These are phyloP conservation scores for Porites australiensis DNA, from an alignment of 64 coral and sea anemone genomes.

Conservation along the genomic window DNA sequence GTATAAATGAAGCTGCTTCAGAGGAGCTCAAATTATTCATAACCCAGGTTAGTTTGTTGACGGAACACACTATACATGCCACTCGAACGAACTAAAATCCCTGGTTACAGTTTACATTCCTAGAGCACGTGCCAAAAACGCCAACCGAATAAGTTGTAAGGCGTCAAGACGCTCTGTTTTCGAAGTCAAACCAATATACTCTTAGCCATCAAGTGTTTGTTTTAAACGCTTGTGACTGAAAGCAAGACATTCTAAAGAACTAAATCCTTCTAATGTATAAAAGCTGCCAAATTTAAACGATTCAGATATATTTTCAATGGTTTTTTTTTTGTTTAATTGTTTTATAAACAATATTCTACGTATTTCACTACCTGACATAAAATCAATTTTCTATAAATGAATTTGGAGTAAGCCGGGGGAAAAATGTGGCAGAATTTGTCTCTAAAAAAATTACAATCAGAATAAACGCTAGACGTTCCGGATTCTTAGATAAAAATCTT, in stretches of 20 bases:
- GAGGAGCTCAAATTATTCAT: slow-evolving; percentile 36
- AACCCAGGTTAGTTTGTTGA: slow-evolving; percentile 22
- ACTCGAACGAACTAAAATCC: slow-evolving; percentile 16
- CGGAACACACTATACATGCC: slow-evolving; percentile 19
- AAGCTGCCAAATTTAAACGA: too few species aligned
- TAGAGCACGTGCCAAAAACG: slow-evolving; percentile 3
- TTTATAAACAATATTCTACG: too few species aligned
- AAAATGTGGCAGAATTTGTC: too few species aligned
- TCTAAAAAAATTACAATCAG: too few species aligned
- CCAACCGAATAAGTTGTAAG: not conserved
- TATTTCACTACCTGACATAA: too few species aligned
- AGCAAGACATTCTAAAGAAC: not conserved
- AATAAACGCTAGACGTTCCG: too few species aligned
- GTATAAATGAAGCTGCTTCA: slow-evolving; percentile 6
- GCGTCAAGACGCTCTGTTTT: not conserved
- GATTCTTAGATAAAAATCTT: too few species aligned
- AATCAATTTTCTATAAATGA: too few species aligned
- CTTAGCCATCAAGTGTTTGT: not conserved
- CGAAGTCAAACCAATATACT: not conserved
- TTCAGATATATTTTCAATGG: too few species aligned
- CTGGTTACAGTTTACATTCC: slow-evolving; percentile 26
- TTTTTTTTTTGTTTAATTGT: too few species aligned
- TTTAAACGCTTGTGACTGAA: not conserved
- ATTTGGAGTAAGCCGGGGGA: too few species aligned
- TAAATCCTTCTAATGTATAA: too few species aligned